Conservation (phyloP, 1,140 invertebrate genomes). For the Phocides pigmalion region DNA sequence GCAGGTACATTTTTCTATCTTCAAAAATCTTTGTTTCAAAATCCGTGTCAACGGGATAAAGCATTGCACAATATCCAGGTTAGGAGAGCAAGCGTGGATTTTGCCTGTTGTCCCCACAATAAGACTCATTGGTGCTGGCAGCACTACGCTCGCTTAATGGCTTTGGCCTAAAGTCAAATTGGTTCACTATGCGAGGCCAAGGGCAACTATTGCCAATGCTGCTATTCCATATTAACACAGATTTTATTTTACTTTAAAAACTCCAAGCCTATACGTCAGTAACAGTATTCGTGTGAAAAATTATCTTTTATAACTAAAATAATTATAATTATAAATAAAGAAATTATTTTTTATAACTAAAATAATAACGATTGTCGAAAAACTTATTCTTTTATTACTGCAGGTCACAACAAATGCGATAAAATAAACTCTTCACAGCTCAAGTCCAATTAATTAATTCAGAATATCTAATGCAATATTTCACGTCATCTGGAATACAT, state of each 20-base stretch:
- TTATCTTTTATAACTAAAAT: too few species aligned
- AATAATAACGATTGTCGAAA: too few species aligned
- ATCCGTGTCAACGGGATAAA: neutral
- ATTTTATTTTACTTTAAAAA: neutral
- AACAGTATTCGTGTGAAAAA: neutral
- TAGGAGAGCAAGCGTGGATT: neutral
- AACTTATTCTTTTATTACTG: too few species aligned
- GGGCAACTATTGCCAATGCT: constrained; percentile 1
- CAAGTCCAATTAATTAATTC: too few species aligned
- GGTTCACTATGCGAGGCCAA: neutral
- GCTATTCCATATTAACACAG: neutral
- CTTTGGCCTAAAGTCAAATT: constrained; percentile 14
- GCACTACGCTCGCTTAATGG: constrained; percentile 6
- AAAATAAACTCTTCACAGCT: too few species aligned
- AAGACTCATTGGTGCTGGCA: constrained; percentile 1
- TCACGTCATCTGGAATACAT: too few species aligned
- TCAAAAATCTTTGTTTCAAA: neutral
- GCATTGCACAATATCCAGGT: neutral
- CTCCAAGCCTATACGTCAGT: neutral
- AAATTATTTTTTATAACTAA: too few species aligned
- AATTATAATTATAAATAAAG: too few species aligned
- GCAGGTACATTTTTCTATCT: neutral
- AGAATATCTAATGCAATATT: too few species aligned
- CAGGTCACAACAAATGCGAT: too few species aligned
- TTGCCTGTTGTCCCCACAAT: neutral